Conservation (phyloP, 2,113 vertebrate genomes). For the Gallinago media region DNA sequence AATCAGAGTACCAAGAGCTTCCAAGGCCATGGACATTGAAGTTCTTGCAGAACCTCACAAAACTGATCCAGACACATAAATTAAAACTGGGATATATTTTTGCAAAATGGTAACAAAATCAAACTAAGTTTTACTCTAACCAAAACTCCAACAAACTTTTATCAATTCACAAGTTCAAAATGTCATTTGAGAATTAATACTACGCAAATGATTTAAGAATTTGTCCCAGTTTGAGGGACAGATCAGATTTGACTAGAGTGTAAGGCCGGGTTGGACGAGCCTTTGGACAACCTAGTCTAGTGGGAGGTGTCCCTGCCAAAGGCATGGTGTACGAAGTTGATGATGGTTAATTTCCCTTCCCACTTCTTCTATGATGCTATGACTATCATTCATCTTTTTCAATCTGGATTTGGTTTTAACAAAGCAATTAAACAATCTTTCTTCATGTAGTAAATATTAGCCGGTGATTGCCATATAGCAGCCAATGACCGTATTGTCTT, state of each 20-base stretch:
- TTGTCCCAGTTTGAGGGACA: too few relatives aligned
- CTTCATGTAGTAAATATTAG: neutral
- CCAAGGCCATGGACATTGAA: neutral
- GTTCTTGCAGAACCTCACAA: neutral
- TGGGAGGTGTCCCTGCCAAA: neutral
- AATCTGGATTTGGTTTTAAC: neutral
- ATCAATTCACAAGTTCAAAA: neutral
- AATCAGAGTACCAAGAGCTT: neutral
- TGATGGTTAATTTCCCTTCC: neutral
- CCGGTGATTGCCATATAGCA: neutral
- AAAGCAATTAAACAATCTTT: neutral
- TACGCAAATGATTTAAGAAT: neutral
- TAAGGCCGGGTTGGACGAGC: neutral
- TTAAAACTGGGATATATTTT: neutral
- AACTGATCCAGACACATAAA: neutral
- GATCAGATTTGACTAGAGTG: too few relatives aligned
- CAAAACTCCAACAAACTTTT: neutral
- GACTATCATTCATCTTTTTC: neutral
- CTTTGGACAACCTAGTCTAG: neutral
- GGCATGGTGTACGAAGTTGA: neutral
- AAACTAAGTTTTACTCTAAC: neutral
- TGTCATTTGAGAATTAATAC: neutral
- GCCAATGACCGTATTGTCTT: neutral
- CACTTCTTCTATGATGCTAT: neutral
- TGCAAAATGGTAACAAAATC: neutral